A percentile compares a stretch with the other conserved stretches of the same genome.
phyloP scores from a whole-genome alignment of 2,113 vertebrate genomes.

The Hippopotamus amphibius region DNA sequence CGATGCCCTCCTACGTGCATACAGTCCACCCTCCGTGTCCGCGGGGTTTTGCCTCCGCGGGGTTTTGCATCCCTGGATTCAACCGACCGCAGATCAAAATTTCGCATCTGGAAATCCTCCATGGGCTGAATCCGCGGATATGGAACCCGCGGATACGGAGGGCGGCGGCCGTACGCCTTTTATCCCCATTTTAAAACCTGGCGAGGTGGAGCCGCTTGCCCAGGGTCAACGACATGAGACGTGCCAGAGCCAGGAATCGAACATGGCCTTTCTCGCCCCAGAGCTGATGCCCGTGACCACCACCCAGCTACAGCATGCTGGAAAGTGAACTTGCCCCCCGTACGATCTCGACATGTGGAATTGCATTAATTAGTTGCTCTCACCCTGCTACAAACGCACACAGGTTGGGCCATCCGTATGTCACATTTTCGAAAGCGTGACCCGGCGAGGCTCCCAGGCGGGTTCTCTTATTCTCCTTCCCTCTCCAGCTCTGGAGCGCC shows the following conservation, averaged over 20 bases:
- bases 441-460: accelerated
- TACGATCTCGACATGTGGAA: not conserved
- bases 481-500: not conserved
- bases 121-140: not conserved
- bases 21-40: not conserved
- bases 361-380: not conserved
- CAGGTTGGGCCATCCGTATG: not conserved
- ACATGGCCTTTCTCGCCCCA: not conserved
- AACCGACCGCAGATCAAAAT: not conserved
- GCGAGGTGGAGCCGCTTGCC: not conserved
- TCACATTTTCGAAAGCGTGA: not conserved
- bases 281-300: too few species aligned
- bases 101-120: not conserved
- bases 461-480: too few species aligned
- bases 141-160: not conserved
- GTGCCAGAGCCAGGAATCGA: not conserved
- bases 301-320: not conserved
- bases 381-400: not conserved
- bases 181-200: not conserved
- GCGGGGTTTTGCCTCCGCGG: too few species aligned
- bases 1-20: not conserved
- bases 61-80: not conserved
- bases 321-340: not conserved
- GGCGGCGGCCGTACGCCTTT: not conserved
- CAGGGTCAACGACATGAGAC: not conserved